Evolutionary conservation across 2,888 invertebrate species (phyloP).

Genomic region (Notocelia uddmanniana): DNA sequence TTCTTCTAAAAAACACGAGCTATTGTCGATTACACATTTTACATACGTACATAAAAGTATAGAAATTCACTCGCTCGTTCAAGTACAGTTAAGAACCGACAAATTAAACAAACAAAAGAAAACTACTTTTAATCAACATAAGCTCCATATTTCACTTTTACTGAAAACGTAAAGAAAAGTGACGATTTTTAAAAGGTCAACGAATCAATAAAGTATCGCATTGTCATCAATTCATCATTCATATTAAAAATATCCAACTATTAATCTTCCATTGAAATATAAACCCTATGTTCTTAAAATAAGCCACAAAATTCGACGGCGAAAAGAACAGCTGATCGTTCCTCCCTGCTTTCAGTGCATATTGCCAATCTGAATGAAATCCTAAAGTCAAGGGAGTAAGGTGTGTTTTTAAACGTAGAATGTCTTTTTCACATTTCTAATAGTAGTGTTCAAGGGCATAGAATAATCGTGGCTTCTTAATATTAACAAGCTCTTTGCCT

Average conservation of each 20-base stretch:
- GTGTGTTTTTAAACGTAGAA: background rate
- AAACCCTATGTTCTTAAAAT: background rate
- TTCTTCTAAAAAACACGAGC: no score
- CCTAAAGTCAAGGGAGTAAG: background rate
- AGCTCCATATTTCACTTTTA: background rate
- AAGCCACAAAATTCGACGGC: background rate
- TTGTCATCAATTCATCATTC: slow-evolving; percentile 20
- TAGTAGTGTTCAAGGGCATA: slow-evolving; percentile 3
- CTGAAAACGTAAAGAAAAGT: background rate
- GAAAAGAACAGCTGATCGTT: slow-evolving; percentile 32
- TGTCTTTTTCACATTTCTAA: background rate
- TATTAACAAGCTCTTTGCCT: background rate
- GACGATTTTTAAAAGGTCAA: background rate
- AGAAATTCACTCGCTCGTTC: no score
- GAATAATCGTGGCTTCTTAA: background rate
- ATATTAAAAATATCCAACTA: slow-evolving; percentile 7
- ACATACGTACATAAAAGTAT: no score
- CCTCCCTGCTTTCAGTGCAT: background rate
- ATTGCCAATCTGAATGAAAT: background rate
- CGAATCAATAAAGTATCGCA: slow-evolving; percentile 9
- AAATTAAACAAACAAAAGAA: no score
- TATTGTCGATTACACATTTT: no score
- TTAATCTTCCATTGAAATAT: background rate
- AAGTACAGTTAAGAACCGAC: no score
- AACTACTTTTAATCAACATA: background rate